Evolutionary conservation across 2,888 invertebrate genomes (phyloP), one percentile per base, ranked within the genome.

Genomic region (Acrobasis repandana): DNA sequence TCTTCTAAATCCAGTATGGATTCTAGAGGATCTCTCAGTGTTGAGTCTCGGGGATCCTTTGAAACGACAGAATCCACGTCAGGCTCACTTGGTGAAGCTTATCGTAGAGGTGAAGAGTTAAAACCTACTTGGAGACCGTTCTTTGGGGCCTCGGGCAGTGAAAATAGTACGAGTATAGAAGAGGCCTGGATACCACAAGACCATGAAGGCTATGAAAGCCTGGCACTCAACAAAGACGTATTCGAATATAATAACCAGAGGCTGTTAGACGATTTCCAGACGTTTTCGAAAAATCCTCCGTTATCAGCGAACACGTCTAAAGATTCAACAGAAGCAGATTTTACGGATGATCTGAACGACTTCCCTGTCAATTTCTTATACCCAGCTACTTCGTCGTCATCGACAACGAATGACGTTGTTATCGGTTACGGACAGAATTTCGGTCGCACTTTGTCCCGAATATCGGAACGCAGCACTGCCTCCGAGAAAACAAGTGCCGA

Each of bases 401-500:
- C 93, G 3, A 93, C 94, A 70, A 92, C 95, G 0, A 43, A 52
- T 9, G 96, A 96, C 76, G 94, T 96, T 52, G 93, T 96, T 56
- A 93, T 94, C 54, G 95, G 95, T 9, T 96, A 96, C 74, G 95
- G 95, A 9, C 94, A 95, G 63, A 95, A 95, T 51, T 97, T 96
- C 84, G 95, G 95, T 0, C 93, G 97, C 50, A 97, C 97, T 0
- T 90, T 97, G 34, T 97, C 97, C 0, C 93, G 97, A 65, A 97
- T 97, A 77, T 97, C 97, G 0, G 97, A 97, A 85, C 93, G 97
- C 50, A 97, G 97, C 69, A 97, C 97, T 10, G 96, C 97, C 11
- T 97, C 97, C 0, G 97, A 97, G 80, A 97, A 97, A 82, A 96
- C 96, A 2, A 97, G 97, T 76, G 95, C 96, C 65, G 95, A 97